Conservation (phyloP, 2,888 invertebrate genomes). For the Eristalis arbustorum region DNA sequence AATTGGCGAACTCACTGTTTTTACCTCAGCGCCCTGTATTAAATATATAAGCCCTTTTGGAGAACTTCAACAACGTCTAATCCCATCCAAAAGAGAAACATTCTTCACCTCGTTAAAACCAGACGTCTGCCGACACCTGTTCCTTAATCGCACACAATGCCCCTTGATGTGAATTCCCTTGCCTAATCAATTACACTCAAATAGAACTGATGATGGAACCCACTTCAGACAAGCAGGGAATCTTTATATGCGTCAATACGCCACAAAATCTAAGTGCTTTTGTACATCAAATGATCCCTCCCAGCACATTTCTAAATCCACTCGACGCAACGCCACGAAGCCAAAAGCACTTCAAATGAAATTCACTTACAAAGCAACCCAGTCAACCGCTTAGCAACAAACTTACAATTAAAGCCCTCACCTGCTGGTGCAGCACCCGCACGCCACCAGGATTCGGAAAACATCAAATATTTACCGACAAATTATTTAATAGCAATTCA, state of each 20-base stretch:
- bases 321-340: neutral
- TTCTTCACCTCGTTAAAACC: too few species aligned
- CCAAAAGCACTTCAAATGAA: constrained; percentile 3
- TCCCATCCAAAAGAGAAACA: too few species aligned
- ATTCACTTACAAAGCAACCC: neutral
- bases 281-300: neutral
- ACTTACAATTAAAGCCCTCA: constrained; percentile 22
- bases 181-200: too few species aligned
- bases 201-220: too few species aligned
- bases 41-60: too few species aligned
- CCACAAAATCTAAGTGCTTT: constrained; percentile 8
- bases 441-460: constrained; percentile 6
- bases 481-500: constrained; percentile 55
- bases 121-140: too few species aligned
- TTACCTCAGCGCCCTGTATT: too few species aligned
- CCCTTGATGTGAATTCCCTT: too few species aligned
- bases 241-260: neutral
- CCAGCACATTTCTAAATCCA: neutral
- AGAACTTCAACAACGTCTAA: too few species aligned
- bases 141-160: too few species aligned
- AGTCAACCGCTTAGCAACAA: constrained; percentile 27
- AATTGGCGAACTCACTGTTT: too few species aligned
- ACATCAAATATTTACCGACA: constrained; percentile 57
- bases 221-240: neutral
- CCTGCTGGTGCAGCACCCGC: neutral